Evolutionary conservation across 2,888 invertebrate species (phyloP).

Genomic region (Microctonus hyperodae): DNA sequence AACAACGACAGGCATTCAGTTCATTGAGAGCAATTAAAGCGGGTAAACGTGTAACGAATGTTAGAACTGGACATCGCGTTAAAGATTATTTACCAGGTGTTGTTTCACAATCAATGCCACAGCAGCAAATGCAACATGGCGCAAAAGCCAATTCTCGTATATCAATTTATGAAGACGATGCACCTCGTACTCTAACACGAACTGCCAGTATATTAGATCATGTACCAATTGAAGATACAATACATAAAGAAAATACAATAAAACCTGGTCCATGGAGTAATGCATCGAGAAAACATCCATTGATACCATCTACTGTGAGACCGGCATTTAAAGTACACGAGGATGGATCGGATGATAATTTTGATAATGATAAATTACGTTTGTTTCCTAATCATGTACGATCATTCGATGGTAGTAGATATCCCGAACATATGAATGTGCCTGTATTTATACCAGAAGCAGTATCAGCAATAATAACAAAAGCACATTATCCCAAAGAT

Average conservation of each 20-base stretch:
- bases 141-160: slow-evolving; percentile 66
- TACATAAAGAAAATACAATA: slow-evolving; percentile 74
- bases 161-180: slow-evolving; percentile 66
- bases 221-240: slow-evolving; percentile 65
- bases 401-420: slow-evolving; percentile 55
- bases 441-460: slow-evolving; percentile 54
- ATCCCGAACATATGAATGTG: slow-evolving; percentile 47
- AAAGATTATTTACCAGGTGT: slow-evolving; percentile 67
- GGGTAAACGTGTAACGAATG: slow-evolving; percentile 67
- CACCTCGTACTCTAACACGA: slow-evolving; percentile 49
- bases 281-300: slow-evolving; percentile 58
- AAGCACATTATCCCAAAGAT: slow-evolving; percentile 59
- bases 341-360: slow-evolving; percentile 63
- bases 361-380: slow-evolving; percentile 49
- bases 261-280: slow-evolving; percentile 77
- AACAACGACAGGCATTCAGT: slow-evolving; percentile 79
- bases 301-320: slow-evolving; percentile 52
- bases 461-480: slow-evolving; percentile 48
- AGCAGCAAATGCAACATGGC: slow-evolving; percentile 51
- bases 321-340: slow-evolving; percentile 70
- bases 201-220: slow-evolving; percentile 68
- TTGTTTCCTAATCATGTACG: slow-evolving; percentile 56
- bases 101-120: slow-evolving; percentile 61
- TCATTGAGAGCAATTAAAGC: slow-evolving; percentile 74
- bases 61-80: slow-evolving; percentile 69